Evolutionary conservation across 2,797 vertebrate species (phyloP).

Genomic region (Betta splendens): DNA sequence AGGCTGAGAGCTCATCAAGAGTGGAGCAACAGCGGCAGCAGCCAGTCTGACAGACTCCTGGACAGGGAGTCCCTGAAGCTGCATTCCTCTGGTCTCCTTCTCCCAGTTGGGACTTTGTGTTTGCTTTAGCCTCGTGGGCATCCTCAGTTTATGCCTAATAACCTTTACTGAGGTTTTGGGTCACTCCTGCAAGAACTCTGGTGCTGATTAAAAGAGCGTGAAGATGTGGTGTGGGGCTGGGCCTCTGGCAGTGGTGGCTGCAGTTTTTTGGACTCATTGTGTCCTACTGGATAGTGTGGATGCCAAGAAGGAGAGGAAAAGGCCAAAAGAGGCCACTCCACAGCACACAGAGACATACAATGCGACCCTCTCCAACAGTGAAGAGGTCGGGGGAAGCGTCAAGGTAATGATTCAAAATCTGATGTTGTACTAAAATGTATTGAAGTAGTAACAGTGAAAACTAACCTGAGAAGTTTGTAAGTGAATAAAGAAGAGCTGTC

Average conservation of each 20-base stretch:
- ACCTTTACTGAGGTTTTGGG: constrained; percentile 29
- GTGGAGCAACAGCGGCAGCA: constrained; percentile 60
- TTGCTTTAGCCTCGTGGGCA: constrained; percentile 43
- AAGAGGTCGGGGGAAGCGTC: constrained; percentile 79
- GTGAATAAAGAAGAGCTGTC: constrained; percentile 31
- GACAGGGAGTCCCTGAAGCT: constrained; percentile 63
- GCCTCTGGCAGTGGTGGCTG: constrained; percentile 80
- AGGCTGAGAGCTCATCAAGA: constrained; percentile 71
- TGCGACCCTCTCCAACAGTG: constrained; percentile 85
- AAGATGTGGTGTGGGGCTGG: constrained; percentile 86
- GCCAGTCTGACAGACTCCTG: constrained; percentile 66
- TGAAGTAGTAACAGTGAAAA: background rate
- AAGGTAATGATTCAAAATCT: constrained; percentile 66
- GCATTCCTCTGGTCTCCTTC: constrained; percentile 56
- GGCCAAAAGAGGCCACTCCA: constrained; percentile 78
- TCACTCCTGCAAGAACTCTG: constrained; percentile 34
- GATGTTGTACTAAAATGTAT: too few relatives aligned
- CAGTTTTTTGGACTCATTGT: constrained; percentile 87
- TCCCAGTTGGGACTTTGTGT: constrained; percentile 33
- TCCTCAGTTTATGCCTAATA: constrained; percentile 44
- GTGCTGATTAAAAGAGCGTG: constrained; percentile 48
- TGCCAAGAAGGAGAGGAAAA: constrained; percentile 86
- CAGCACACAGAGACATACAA: constrained; percentile 86
- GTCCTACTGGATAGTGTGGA: constrained; percentile 75
- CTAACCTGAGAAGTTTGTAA: constrained; percentile 27